Conservation (phyloP, 2,797 vertebrate genomes). For the Delichon dasypus region DNA sequence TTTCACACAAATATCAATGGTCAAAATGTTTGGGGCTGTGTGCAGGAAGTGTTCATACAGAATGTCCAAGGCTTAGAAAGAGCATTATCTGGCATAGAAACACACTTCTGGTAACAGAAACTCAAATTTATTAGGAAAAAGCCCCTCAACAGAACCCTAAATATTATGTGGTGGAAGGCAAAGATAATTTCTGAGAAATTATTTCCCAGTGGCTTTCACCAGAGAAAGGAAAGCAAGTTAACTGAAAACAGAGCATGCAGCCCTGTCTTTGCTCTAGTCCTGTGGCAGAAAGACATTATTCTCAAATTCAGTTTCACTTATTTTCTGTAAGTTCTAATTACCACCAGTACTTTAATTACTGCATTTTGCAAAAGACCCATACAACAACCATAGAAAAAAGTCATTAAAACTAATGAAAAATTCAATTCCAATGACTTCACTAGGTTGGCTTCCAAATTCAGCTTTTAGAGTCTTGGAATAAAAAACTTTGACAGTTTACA, state of each 20-base stretch:
- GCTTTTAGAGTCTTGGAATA: conserved; percentile 26
- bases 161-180: neutral
- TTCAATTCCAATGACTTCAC: conserved; percentile 1
- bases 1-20: neutral
- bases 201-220: neutral
- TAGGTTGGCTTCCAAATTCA: neutral
- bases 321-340: conserved; percentile 1
- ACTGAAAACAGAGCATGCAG: neutral
- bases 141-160: neutral
- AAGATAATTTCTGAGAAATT: neutral
- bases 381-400: conserved; percentile 14
- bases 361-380: conserved; percentile 36
- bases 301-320: neutral
- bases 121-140: neutral
- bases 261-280: neutral
- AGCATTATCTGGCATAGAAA: neutral
- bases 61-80: neutral
- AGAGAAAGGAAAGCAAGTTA: neutral
- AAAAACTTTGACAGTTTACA: conserved; percentile 46
- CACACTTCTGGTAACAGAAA: neutral
- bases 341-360: conserved; percentile 18
- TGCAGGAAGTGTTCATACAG: neutral
- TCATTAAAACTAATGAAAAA: conserved; percentile 45
- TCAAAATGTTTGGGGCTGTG: neutral
- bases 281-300: neutral